phyloP scores from a whole-genome alignment of 2,888 invertebrate genomes.

The Poecilobothrus nobilitatus region DNA sequence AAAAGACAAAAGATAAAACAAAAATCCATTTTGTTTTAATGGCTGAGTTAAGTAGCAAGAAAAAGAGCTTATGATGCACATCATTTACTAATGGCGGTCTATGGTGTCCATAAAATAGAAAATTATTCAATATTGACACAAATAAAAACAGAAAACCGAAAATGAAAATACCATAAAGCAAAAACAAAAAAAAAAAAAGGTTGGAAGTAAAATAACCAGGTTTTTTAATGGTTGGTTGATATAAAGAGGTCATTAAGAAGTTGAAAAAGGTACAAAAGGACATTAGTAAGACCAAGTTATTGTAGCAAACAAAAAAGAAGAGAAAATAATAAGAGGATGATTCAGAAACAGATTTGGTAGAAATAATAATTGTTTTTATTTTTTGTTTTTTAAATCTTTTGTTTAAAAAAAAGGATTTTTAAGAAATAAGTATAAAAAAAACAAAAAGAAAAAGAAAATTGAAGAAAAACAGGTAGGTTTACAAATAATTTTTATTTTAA shows the following conservation, averaged over 20 bases:
- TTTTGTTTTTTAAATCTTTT: too few relatives aligned
- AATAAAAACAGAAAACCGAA: background rate
- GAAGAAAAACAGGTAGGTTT: too few relatives aligned
- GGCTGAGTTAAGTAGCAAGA: background rate
- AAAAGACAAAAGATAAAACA: background rate
- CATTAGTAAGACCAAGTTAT: too few relatives aligned
- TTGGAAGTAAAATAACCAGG: background rate
- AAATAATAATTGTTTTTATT: too few relatives aligned
- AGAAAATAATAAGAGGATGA: too few relatives aligned
- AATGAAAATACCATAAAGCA: background rate
- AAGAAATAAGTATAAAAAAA: too few relatives aligned
- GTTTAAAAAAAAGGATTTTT: too few relatives aligned
- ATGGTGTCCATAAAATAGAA: background rate
- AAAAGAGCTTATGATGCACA: conserved; percentile 1
- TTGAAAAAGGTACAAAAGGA: background rate
- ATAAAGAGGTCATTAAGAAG: background rate
- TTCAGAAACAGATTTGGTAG: too few relatives aligned
- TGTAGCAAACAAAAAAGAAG: too few relatives aligned
- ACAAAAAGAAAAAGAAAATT: too few relatives aligned
- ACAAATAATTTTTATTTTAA: too few relatives aligned
- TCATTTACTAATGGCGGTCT: conserved; percentile 6
- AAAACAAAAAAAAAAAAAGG: too few relatives aligned
- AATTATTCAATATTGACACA: conserved; percentile 6
- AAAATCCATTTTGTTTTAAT: background rate
- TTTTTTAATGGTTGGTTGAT: background rate